Percentiles rank a stretch among this genome's conserved stretches.
Evolutionary conservation across 2,113 vertebrate species (phyloP).

Genomic region (Tichodroma muraria): DNA sequence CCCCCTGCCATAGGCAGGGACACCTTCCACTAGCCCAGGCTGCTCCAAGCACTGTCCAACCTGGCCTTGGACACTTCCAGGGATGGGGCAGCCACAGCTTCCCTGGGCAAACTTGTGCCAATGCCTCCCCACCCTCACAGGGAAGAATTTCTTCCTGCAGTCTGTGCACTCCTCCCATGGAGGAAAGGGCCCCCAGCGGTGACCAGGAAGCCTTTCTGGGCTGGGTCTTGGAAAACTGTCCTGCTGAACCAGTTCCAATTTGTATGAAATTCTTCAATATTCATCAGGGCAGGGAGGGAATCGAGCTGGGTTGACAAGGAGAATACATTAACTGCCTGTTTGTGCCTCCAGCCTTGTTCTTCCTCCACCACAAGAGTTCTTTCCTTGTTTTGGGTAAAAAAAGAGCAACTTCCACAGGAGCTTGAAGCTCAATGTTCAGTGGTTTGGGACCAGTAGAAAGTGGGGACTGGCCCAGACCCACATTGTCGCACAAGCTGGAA

Average conservation of each 20-base stretch:
- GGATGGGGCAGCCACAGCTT: not conserved
- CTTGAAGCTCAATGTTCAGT: not conserved
- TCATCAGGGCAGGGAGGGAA: slow-evolving; percentile 43
- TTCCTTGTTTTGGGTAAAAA: not conserved
- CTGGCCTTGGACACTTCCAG: not conserved
- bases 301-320: not conserved
- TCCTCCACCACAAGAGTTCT: not conserved
- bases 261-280: slow-evolving; percentile 55
- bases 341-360: not conserved
- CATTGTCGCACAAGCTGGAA: not conserved
- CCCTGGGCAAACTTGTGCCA: not conserved
- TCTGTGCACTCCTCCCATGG: not conserved
- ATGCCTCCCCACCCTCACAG: not conserved
- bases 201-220: not conserved
- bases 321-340: not conserved
- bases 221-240: slow-evolving; percentile 17
- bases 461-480: not conserved
- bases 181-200: not conserved
- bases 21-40: rapidly evolving
- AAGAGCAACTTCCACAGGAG: not conserved
- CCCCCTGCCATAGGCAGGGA: not conserved
- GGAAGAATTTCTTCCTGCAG: not conserved
- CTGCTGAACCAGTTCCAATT: slow-evolving; percentile 50
- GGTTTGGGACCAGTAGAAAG: not conserved
- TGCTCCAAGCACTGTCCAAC: rapidly evolving